Evolutionary conservation across 2,113 vertebrate genomes (phyloP).

Genomic region (Laticauda laticaudata): DNA sequence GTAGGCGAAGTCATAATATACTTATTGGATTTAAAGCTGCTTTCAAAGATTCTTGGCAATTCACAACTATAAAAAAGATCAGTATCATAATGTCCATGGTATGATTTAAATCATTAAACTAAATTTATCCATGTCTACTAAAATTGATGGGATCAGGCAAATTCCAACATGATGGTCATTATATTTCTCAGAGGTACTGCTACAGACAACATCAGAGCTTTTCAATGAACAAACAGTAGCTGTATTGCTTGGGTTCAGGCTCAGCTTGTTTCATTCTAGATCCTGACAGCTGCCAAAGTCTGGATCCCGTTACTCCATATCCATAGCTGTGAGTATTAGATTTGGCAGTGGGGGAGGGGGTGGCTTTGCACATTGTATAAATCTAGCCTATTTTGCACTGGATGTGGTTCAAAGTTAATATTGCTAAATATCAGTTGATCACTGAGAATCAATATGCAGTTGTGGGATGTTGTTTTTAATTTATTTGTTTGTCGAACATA

Average conservation of each 20-base stretch:
- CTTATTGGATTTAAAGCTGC: not conserved
- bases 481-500: no score
- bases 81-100: not conserved
- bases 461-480: no score
- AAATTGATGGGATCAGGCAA: not conserved
- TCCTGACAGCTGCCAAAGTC: not conserved
- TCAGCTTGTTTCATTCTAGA: not conserved
- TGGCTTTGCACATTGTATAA: not conserved
- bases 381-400: not conserved
- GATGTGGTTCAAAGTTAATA: not conserved
- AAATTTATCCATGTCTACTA: not conserved
- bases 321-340: not conserved
- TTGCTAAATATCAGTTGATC: not conserved
- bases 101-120: not conserved
- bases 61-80: not conserved
- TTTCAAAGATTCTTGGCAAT: not conserved
- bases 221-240: not conserved
- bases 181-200: not conserved
- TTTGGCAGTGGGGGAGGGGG: not conserved
- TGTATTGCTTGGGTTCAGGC: not conserved
- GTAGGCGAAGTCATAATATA: not conserved
- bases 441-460: not conserved
- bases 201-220: not conserved
- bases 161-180: not conserved
- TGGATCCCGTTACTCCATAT: not conserved